Evolutionary conservation across 2,888 invertebrate genomes (phyloP).

Genomic region (Oscheius sp.): DNA sequence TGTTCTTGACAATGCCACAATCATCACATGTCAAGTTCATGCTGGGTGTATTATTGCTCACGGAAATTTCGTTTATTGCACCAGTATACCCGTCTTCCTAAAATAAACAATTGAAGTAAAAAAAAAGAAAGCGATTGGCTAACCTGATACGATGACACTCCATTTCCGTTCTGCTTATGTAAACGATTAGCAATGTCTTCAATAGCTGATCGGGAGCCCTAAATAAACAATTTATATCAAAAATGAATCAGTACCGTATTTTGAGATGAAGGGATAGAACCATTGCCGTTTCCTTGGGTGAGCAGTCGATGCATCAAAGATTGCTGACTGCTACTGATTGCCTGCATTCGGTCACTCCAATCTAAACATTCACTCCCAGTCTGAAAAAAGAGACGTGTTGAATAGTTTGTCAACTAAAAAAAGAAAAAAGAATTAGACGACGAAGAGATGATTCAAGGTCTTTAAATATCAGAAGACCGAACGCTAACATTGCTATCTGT

Average conservation of each 20-base stretch:
- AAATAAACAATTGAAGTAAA: background rate
- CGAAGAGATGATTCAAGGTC: constrained; percentile 10
- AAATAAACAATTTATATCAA: constrained; percentile 1
- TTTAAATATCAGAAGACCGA: constrained; percentile 19
- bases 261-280: background rate
- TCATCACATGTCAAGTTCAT: constrained; percentile 69
- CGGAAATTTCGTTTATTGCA: constrained; percentile 29
- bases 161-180: constrained; percentile 42
- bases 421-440: constrained; percentile 23
- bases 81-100: constrained; percentile 23
- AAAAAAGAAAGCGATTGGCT: background rate
- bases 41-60: constrained; percentile 54
- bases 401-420: constrained; percentile 3
- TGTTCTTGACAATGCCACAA: constrained; percentile 64
- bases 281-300: constrained; percentile 2
- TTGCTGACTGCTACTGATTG: constrained; percentile 19
- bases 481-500: constrained; percentile 28
- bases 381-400: constrained; percentile 19
- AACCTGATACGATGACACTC: constrained; percentile 11
- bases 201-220: constrained; percentile 42
- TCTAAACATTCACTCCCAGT: constrained; percentile 14
- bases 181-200: constrained; percentile 53
- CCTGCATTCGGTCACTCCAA: constrained; percentile 19
- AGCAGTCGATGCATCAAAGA: constrained; percentile 32
- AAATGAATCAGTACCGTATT: background rate